Evolutionary conservation across 1,140 invertebrate genomes (phyloP), one percentile per base, ranked within the genome.

Genomic region (Andricus grossulariae): DNA sequence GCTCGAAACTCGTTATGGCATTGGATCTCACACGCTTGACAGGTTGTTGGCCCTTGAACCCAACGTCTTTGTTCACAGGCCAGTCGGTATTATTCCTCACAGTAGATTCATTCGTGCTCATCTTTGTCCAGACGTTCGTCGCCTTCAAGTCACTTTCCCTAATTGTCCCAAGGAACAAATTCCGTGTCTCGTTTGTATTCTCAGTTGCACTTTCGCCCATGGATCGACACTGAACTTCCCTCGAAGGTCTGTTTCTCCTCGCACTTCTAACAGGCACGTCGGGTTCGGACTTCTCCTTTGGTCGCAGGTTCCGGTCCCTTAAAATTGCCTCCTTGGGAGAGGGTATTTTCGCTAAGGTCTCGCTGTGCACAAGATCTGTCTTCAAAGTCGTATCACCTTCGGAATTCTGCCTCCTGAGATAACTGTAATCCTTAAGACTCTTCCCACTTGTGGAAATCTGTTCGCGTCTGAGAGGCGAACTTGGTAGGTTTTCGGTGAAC

Each of bases 1-100:
- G 85, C 76, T 94, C 93, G 75, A 93, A 84, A 15, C 85, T 90
- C 21, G 89, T 87, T 52, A 92, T 89, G 10, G 90, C 91, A 49
- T 90, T 92, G 0, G 88, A 90, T 75, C 92, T 84, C 72, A 88
- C 87, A 6, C 93, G 90, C 87, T 93, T 93, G 18, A 91, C 88
- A 19, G 90, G 86, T 52, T 88, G 84, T 74, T 74, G 75, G 72
- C 72, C 25, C 11, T 73, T 77, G 71, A 80, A 72, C n/a, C 50
- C 25, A 49, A 50, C 52, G 50, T 92, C 91, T 54, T 85, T 90
- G 52, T 90, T 90, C 1, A 90, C 84, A 0, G 90, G 85, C 91
- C 91, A 92, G 76, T 92, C 91, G 0, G 91, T 86, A 0, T 90
- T 86, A 0, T 88, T 84, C 39, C 90, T 84, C 12, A 79, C 50